Base-by-base conservation (phyloP, 1,140 invertebrate genomes). In the Trichomalopsis sarcophagae region DNA sequence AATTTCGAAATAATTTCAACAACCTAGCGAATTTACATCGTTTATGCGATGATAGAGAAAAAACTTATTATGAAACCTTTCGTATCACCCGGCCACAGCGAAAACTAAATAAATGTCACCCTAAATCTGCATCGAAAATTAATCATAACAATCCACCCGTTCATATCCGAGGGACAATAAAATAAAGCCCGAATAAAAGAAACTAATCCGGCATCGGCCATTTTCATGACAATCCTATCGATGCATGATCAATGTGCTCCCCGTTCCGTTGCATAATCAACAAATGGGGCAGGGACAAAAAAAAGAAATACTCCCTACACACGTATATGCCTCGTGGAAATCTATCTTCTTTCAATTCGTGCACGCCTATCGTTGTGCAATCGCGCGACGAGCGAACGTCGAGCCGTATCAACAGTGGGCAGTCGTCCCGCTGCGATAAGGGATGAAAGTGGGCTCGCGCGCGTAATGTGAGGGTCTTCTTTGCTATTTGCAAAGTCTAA, bases 171-270 rank as follows among this genome's bases (percentile, higher is more conserved):
- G 1, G 81, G 62, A 82, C 81, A 82, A 75, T 82, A 75, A 40
- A 33, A 6, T 9, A 36, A 36, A 36, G 33, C 5, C 71, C 71
- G 33, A 84, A 84, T 84, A 50, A 84, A 84, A 84, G 82, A 84
- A 84, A 84, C 82, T 84, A 79, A 84, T 79, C 76, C 76, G 3
- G 4, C 62, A 14, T 17, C 33, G 27, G 69, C 71, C 27, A 75
- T 81, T 81, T 80, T 84, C 84, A 80, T 84, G 77, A 68, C 62
- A 84, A 80, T 80, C 69, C 47, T 84, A 81, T 84, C 77, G 55
- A 81, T 81, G 75, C 55, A 44, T 44, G 62, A 84, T 84, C 77
- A 75, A 81, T 84, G 33, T 69, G 55, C 21, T 62, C 40, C 30
- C 55, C 2, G 47, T 10, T 40, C 30, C 23, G 23, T 10, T 23